Evolutionary conservation across 64 coral and sea anemone genomes (phyloP), one percentile per base, ranked within the genome.

Genomic region (Stichodactyla mertensii): DNA sequence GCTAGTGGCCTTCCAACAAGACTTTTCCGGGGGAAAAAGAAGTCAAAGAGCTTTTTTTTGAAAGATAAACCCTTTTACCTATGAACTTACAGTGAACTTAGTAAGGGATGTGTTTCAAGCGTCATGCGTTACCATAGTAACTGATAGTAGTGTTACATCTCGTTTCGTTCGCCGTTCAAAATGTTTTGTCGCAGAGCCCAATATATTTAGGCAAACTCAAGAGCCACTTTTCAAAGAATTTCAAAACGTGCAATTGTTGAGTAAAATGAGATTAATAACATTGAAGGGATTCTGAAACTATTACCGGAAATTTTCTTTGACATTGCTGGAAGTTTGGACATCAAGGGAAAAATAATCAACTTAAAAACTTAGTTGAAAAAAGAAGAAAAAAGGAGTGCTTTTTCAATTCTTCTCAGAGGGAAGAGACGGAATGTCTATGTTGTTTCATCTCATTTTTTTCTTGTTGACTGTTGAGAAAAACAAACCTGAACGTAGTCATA

Each of bases 241-340:
- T 74, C 12, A 74, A 27, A 23, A 27, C 9, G n/a, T 31, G 24
- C 26, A 31, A 10, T 74, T 74, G 10, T 31, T 74, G n/a, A 31
- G 27, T 74, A 74, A 74, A 74, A 74, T 74, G 24, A 31, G 69
- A 74, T 74, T 74, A 74, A 74, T 74, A 74, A 74, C 24, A 36
- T 11, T 74, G 22, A 74, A 66, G 23, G 69, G 69, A 31, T 74
- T 74, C 69, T 31, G 69, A 74, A 74, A 74, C 69, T 27, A 74
- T 74, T 26, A 31, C 69, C 69, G 69, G 69, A 74, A 26, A 74
- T 74, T 74, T 74, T 74, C 22, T 31, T 74, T 31, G 69, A 74
- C 69, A 74, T 74, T 74, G 69, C 69, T 74, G 69, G 69, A 74
- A 14, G 69, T 74, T 74, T 74, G 27, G 22, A 70, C 60, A 70